A percentile compares a stretch with the other conserved stretches of the same genome.
Evolutionary conservation across 1,140 invertebrate genomes (phyloP).

Genomic region (Coboldia fuscipes): DNA sequence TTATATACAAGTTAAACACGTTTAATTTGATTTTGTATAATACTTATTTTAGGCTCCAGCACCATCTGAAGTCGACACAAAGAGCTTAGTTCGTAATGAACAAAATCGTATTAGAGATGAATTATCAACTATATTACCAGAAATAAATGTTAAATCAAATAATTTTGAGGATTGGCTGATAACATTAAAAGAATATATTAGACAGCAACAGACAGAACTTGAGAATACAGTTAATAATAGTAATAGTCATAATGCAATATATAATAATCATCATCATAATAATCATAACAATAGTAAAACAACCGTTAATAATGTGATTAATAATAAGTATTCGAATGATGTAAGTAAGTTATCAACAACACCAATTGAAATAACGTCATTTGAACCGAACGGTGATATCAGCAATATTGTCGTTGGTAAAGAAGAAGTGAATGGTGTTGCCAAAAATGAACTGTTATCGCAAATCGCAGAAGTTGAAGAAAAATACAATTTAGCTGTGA

Average conservation of each 20-base stretch:
- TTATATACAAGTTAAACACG: too few species aligned
- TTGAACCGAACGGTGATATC: conserved; percentile 7
- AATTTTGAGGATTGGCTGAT: too few species aligned
- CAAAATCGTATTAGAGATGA: too few species aligned
- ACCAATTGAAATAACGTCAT: conserved; percentile 9
- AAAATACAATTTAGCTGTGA: too few species aligned
- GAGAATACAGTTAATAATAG: background rate
- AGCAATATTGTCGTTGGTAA: conserved; percentile 2
- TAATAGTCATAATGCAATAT: background rate
- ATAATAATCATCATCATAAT: background rate
- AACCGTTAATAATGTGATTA: conserved; percentile 5
- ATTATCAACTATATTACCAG: too few species aligned
- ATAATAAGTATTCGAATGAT: conserved; percentile 10
- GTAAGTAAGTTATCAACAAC: conserved; percentile 13
- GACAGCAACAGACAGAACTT: conserved; percentile 6
- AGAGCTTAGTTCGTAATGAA: too few species aligned
- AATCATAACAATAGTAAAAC: background rate
- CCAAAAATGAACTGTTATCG: conserved; percentile 14
- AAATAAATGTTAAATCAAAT: too few species aligned
- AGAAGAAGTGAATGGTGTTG: background rate
- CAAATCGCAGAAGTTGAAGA: conserved; percentile 39
- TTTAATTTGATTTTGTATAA: conserved; percentile 5
- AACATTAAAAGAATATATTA: too few species aligned
- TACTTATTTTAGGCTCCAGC: conserved; percentile 6
- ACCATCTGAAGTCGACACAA: too few species aligned